Evolutionary conservation across 2,113 vertebrate genomes (phyloP).

Genomic region (Cyanoliseus patagonus): DNA sequence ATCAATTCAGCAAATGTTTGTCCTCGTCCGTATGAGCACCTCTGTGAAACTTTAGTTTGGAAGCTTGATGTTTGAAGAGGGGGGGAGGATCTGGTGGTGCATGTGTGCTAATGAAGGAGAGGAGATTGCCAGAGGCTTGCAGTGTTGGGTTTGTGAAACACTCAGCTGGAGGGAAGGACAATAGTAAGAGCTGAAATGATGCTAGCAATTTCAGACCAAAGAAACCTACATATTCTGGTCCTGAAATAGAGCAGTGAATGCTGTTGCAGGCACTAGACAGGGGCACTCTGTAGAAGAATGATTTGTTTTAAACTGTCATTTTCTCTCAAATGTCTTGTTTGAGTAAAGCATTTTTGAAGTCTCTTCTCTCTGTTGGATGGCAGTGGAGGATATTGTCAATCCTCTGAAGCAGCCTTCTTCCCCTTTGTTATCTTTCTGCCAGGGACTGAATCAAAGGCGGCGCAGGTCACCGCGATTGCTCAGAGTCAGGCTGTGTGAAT

Average conservation of each 20-base stretch:
- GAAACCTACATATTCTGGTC: not conserved
- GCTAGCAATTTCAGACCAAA: not conserved
- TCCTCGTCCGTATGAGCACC: not conserved
- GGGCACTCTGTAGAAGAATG: not conserved
- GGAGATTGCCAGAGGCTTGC: not conserved
- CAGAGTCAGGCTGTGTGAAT: not conserved
- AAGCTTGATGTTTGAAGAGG: not conserved
- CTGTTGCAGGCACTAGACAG: not conserved
- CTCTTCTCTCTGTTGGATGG: not conserved
- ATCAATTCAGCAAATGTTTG: conserved; percentile 43
- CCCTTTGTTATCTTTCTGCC: not conserved
- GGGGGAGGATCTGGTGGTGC: not conserved
- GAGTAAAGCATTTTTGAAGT: not conserved
- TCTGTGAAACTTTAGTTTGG: conserved; percentile 38
- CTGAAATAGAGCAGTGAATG: not conserved
- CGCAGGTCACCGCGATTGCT: not conserved
- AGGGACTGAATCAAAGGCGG: not conserved
- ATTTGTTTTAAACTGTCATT: not conserved
- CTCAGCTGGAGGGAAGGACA: not conserved
- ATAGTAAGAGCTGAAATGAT: not conserved
- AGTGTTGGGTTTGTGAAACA: not conserved
- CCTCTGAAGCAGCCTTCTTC: not conserved
- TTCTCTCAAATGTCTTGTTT: not conserved
- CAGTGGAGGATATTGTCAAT: not conserved
- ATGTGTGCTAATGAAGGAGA: not conserved